Conservation (phyloP, 1,140 invertebrate species). For the Microplitis demolitor region DNA sequence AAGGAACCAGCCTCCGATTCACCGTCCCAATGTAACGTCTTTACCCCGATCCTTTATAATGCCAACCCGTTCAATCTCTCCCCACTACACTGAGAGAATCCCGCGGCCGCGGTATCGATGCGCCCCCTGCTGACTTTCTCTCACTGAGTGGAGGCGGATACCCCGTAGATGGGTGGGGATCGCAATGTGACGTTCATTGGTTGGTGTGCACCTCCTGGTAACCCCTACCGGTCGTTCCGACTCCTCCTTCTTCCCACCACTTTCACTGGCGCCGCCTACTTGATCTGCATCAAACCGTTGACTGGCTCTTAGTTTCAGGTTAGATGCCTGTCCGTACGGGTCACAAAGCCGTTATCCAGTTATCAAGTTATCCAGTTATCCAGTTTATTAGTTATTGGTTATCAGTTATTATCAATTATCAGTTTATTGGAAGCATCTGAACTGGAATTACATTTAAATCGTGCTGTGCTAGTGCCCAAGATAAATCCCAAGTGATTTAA, state of each 20-base stretch:
- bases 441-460: too few species aligned
- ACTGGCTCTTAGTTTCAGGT: slow-evolving; percentile 64
- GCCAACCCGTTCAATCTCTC: slow-evolving; percentile 21
- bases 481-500: too few species aligned
- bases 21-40: not conserved
- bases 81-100: not conserved
- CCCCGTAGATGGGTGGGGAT: slow-evolving; percentile 1
- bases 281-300: slow-evolving; percentile 58
- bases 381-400: too few species aligned
- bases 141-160: too few species aligned
- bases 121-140: too few species aligned
- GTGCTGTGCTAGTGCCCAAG: too few species aligned
- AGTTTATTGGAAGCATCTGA: too few species aligned
- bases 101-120: too few species aligned
- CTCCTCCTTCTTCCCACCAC: slow-evolving; percentile 47
- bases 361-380: too few species aligned
- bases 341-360: slow-evolving; percentile 28
- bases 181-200: slow-evolving; percentile 34
- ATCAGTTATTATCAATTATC: too few species aligned
- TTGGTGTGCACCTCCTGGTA: slow-evolving; percentile 32
- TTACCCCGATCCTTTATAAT: slow-evolving; percentile 30
- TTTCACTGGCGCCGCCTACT: slow-evolving; percentile 54
- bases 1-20: not conserved
- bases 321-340: slow-evolving; percentile 63
- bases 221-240: slow-evolving; percentile 41